Base-by-base conservation (phyloP, 2,888 invertebrate genomes). In the Tillus elongatus region DNA sequence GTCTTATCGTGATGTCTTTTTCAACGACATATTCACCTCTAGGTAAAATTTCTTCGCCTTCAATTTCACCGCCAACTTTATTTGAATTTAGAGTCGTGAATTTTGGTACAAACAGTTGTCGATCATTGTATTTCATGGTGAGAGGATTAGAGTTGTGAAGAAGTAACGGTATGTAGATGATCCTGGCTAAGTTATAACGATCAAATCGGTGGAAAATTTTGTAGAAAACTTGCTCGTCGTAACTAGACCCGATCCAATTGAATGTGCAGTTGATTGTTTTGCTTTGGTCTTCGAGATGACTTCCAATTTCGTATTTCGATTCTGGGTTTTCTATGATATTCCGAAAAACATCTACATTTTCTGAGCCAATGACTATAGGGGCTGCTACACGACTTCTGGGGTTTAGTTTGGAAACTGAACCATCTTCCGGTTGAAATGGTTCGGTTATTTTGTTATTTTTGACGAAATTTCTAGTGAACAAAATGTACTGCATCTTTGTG, bases 371-470 rank as follows among this genome's bases (percentile, higher is more conserved):
- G 0, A 95, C 90, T 24, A 97, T 74, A 0, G 91, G 84, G 0
- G 96, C 97, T 1, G 95, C 86, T 0, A 96, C 95, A 47, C 88
- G 73, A 43, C 89, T 91, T 51, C 98, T 74, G 0, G 97, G 92
- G 51, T 84, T 85, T 28, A 97, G 64, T 48, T 76, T 74, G 0
- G 78, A 74, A 11, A 74, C 69, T n/a, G 79, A 71, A 3, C 77
- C 75, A 33, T 70, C 68, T 10, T 75, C 61, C 1, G 73, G 73
- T 42, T 81, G 81, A 62, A 87, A 95, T 0, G 91, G 85, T 60
- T 96, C 91, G 11, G 74, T 71, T 8, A 96, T 82, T 51, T 74
- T 77, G 66, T 98, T 98, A 39, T 86, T 79, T 45, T 80, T 73
- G 2, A 97, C 73, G 57, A 83, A 86, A 63, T 96, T 96, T 55